A percentile compares a stretch with the other conserved stretches of the same genome.
These are phyloP conservation scores for Enteromius argenteus DNA, from an alignment of 2,797 vertebrate genomes.

Conservation along the genomic window DNA sequence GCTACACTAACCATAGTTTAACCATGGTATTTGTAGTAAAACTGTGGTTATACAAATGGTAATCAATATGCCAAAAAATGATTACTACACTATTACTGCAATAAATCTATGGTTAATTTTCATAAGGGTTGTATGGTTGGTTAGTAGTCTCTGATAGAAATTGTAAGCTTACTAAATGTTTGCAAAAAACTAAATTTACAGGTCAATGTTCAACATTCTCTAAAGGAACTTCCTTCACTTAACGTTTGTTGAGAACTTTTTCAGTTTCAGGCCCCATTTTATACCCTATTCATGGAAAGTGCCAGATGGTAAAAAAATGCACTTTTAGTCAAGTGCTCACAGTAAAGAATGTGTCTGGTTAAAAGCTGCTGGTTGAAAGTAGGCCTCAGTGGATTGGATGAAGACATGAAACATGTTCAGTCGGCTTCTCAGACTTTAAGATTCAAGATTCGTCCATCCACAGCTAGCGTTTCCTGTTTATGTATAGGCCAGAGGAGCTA, in stretches of 20 bases:
- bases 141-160: neutral
- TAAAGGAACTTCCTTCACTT: neutral
- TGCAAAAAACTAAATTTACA: neutral
- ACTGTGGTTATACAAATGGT: too few relatives aligned
- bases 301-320: neutral
- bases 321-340: neutral
- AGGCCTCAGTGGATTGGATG: neutral
- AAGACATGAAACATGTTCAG: neutral
- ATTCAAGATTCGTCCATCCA: slow-evolving; percentile 48
- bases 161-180: neutral
- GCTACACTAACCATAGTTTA: too few relatives aligned
- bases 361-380: neutral
- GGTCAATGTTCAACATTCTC: neutral
- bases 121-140: neutral
- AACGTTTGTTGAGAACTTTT: neutral
- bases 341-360: neutral
- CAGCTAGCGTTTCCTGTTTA: slow-evolving; percentile 58
- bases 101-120: too few relatives aligned
- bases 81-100: too few relatives aligned
- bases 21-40: too few relatives aligned
- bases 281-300: neutral
- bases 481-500: slow-evolving; percentile 20
- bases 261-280: neutral
- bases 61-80: too few relatives aligned
- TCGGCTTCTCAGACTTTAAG: slow-evolving; percentile 31